Percentiles rank a stretch among this genome's conserved stretches.
phyloP scores from a whole-genome alignment of 2,888 invertebrate genomes.

The Callyntrura guangdongensis region DNA sequence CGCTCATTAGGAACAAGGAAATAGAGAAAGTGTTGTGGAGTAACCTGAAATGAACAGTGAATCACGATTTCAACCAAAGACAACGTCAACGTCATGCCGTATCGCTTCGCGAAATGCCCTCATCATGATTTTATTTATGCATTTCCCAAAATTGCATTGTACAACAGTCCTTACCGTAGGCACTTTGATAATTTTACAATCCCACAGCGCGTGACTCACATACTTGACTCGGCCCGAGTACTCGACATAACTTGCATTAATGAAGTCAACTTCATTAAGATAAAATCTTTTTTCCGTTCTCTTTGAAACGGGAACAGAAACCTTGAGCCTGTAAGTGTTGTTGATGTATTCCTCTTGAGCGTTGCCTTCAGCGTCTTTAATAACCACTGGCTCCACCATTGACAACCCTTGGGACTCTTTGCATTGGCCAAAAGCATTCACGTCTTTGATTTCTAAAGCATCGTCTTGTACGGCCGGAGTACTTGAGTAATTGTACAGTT shows the following conservation, averaged over 20 bases:
- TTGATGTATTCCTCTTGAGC: conserved; percentile 69
- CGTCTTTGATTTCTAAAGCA: conserved; percentile 62
- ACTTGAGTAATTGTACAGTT: conserved; percentile 76
- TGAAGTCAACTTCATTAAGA: conserved; percentile 82
- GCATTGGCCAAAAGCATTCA: conserved; percentile 67
- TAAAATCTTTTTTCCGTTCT: conserved; percentile 77
- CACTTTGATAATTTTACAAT: conserved; percentile 79
- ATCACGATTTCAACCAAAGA: background rate
- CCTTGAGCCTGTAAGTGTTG: conserved; percentile 70
- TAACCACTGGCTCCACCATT: conserved; percentile 4
- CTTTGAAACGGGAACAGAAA: conserved; percentile 71
- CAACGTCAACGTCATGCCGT: background rate
- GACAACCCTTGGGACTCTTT: conserved; percentile 62
- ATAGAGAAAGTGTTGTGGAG: conserved; percentile 77
- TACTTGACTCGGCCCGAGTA: conserved; percentile 79
- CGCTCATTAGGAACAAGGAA: conserved; percentile 82
- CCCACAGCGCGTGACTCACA: conserved; percentile 76
- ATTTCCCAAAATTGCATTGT: background rate
- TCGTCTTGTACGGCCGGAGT: conserved; percentile 65
- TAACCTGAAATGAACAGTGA: conserved; percentile 35
- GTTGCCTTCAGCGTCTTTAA: conserved; percentile 39
- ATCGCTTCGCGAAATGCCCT: background rate
- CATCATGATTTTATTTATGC: background rate
- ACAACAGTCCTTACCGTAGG: conserved; percentile 66
- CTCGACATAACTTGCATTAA: conserved; percentile 81